Conservation (phyloP, 1,140 invertebrate genomes). For the Rhizoglyphus robini region DNA sequence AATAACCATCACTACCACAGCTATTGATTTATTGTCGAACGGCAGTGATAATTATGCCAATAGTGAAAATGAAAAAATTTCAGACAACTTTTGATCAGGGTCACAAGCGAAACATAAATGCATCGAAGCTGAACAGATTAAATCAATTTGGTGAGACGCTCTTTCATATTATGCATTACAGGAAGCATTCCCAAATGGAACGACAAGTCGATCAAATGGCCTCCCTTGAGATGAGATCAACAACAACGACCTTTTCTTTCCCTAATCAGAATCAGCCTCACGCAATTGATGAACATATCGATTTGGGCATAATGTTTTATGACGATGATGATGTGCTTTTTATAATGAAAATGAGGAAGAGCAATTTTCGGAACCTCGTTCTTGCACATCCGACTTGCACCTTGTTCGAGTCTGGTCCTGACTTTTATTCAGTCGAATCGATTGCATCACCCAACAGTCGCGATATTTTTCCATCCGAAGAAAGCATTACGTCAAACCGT, state of each 20-base stretch:
- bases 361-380: not conserved
- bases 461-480: no score
- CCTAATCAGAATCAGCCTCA: not conserved
- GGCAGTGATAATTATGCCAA: constrained; percentile 19
- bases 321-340: not conserved
- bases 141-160: constrained; percentile 84
- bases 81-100: constrained; percentile 30
- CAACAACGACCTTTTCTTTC: constrained; percentile 55
- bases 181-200: constrained; percentile 57
- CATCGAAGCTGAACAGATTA: constrained; percentile 29
- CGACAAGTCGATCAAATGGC: constrained; percentile 55
- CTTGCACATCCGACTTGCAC: not conserved
- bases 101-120: not conserved
- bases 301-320: not conserved
- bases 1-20: constrained; percentile 14
- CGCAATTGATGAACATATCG: not conserved
- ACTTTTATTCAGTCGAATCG: no score
- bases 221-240: constrained; percentile 46
- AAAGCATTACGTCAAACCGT: not conserved
- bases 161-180: constrained; percentile 66
- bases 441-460: no score
- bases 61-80: constrained; percentile 37
- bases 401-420: not conserved
- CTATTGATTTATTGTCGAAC: constrained; percentile 26
- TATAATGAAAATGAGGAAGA: not conserved